Evolutionary conservation across 2,888 invertebrate species (phyloP), one percentile per base, ranked within the genome.

Genomic region (Metalampra italica): DNA sequence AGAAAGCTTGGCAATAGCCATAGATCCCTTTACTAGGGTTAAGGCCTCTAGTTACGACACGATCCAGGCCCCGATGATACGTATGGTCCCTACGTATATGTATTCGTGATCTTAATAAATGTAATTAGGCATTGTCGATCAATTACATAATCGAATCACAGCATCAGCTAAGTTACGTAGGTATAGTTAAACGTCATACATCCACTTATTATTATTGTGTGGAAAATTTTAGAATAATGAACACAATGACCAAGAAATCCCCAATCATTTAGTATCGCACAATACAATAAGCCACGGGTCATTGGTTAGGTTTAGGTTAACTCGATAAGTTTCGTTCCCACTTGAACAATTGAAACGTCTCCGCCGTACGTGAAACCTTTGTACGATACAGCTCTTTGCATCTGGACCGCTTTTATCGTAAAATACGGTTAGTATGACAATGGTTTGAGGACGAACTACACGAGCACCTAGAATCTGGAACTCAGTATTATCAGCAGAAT

Each of bases 221-320:
- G 57, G 59, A 63, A 62, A 60, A 59, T 56, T 58, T 59, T 40
- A 48, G 37, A 43, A 46, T 45, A 54, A 55, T 54, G 52, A 45
- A 48, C 53, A 57, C 46, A 55, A 55, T 57, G 55, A 46, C 47
- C 54, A 56, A 58, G 52, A 52, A 50, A 46, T 53, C 50, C 45
- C 43, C 47, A 44, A 50, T 53, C 54, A 53, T 46, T 42, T 43
- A 51, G 45, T 56, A 59, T 59, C 52, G 52, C 52, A 53, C 59
- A 60, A 65, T 56, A 63, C 59, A 60, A 62, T 57, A 60, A 54
- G 45, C 29, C 46, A 49, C 51, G 54, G 56, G 56, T 57, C 58
- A 55, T 7, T 50, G 46, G 44, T 37, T 45, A 41, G 50, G 53
- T 43, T 51, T 53, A 54, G 49, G 55, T 59, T 49, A 49, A 38